phyloP scores from a whole-genome alignment of 2,797 vertebrate species.

The Eurystomus glaucurus region DNA sequence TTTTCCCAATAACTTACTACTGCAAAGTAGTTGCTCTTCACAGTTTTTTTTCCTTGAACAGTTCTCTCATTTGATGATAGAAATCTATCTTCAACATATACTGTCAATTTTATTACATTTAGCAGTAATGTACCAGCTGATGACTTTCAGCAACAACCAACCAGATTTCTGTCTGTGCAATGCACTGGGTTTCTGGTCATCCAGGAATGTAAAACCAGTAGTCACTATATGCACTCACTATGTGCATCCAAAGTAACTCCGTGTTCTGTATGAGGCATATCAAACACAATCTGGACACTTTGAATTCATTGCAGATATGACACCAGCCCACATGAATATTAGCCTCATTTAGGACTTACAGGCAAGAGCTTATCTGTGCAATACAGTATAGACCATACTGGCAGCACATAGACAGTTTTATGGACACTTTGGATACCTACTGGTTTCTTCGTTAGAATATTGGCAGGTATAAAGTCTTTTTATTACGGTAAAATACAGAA shows the following conservation, averaged over 20 bases:
- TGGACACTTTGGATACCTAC: conserved; percentile 3
- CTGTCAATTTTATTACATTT: background rate
- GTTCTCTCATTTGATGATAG: background rate
- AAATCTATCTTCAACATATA: background rate
- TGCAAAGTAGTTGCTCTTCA: background rate
- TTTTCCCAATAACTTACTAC: background rate
- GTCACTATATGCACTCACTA: background rate
- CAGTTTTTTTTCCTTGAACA: background rate
- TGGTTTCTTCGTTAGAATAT: conserved; percentile 29
- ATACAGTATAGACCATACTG: background rate
- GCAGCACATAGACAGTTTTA: background rate
- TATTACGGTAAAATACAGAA: conserved; percentile 32
- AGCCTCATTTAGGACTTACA: background rate
- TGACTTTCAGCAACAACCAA: background rate
- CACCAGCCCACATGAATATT: background rate
- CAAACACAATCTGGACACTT: background rate
- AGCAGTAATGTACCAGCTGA: background rate
- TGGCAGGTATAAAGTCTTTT: background rate
- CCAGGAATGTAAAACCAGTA: background rate
- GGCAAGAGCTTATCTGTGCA: background rate
- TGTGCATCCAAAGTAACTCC: background rate
- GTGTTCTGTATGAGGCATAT: background rate
- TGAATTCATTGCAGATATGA: background rate
- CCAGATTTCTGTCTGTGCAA: background rate
- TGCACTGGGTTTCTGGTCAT: fast-evolving